Percentiles rank a stretch among this genome's conserved stretches.
These are phyloP conservation scores for Brachymystax lenok DNA, from an alignment of 2,797 vertebrate species.

Conservation along the genomic window DNA sequence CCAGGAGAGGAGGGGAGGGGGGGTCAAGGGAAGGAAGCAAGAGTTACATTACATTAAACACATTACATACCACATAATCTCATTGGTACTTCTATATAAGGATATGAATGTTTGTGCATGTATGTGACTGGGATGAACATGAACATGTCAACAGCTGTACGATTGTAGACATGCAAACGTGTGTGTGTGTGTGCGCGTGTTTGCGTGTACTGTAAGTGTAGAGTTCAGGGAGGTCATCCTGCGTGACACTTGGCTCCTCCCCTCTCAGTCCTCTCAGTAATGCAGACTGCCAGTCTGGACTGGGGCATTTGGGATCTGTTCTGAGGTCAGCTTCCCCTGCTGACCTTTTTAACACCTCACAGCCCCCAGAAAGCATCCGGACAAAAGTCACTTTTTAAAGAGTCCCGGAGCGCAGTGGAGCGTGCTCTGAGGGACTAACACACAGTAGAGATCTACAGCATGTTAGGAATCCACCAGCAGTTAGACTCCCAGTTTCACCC, in stretches of 20 bases:
- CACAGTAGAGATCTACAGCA: slow-evolving; percentile 25
- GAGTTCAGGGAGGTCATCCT: slow-evolving; percentile 27
- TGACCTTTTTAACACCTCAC: slow-evolving; percentile 68
- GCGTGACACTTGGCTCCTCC: slow-evolving; percentile 53
- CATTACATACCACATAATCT: background rate
- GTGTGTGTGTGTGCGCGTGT: background rate
- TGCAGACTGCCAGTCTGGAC: slow-evolving; percentile 68
- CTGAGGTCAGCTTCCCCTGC: slow-evolving; percentile 42
- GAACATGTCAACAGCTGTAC: background rate
- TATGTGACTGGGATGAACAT: slow-evolving; percentile 1
- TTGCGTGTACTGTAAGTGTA: slow-evolving; percentile 3
- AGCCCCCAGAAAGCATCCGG: slow-evolving; percentile 49
- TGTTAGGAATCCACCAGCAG: slow-evolving; percentile 22
- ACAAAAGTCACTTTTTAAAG: slow-evolving; percentile 54
- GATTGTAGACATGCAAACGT: background rate
- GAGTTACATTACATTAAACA: background rate
- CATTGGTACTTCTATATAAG: background rate
- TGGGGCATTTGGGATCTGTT: slow-evolving; percentile 38
- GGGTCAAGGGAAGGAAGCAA: background rate
- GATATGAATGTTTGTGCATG: slow-evolving; percentile 20
- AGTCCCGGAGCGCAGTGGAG: slow-evolving; percentile 20
- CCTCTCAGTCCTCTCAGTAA: slow-evolving; percentile 54
- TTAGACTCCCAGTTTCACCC: background rate
- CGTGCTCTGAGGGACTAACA: slow-evolving; percentile 8
- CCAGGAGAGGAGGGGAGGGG: no score